Evolutionary conservation across 2,888 invertebrate species (phyloP).

Genomic region (Syritta pipiens): DNA sequence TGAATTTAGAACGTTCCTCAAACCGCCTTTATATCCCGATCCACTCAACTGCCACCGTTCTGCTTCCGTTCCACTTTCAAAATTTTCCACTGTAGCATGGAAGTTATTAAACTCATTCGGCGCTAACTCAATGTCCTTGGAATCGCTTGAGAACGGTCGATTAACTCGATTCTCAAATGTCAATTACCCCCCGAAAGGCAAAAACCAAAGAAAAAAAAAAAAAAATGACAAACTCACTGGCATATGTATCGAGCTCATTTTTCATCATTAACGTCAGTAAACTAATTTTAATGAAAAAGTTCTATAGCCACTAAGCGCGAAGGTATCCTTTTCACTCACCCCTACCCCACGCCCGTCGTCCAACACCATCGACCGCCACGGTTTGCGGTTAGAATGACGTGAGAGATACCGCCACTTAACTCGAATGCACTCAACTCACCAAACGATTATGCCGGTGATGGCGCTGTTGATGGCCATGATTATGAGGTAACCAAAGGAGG

Average conservation of each 20-base stretch:
- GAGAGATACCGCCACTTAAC: constrained; percentile 49
- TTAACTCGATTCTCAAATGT: constrained; percentile 21
- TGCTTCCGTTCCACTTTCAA: too few relatives aligned
- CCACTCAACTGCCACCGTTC: too few relatives aligned
- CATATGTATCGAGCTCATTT: constrained; percentile 35
- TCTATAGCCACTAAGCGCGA: neutral
- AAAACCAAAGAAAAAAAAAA: too few relatives aligned
- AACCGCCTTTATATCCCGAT: too few relatives aligned
- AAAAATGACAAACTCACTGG: neutral
- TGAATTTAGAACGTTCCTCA: too few relatives aligned
- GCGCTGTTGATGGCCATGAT: constrained; percentile 51
- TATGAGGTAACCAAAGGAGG: constrained; percentile 51
- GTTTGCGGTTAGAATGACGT: constrained; percentile 35
- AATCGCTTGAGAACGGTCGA: neutral
- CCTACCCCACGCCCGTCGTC: neutral
- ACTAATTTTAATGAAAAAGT: constrained; percentile 28
- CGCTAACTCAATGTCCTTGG: constrained; percentile 13
- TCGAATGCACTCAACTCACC: constrained; percentile 45
- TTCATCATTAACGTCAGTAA: constrained; percentile 59
- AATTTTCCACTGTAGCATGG: too few relatives aligned
- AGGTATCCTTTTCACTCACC: neutral
- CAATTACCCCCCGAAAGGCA: constrained; percentile 43
- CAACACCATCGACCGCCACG: neutral
- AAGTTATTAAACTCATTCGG: too few relatives aligned
- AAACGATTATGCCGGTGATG: constrained; percentile 49